Evolutionary conservation across 2,888 invertebrate species (phyloP), one percentile per base, ranked within the genome.

Genomic region (Pandemis heparana): DNA sequence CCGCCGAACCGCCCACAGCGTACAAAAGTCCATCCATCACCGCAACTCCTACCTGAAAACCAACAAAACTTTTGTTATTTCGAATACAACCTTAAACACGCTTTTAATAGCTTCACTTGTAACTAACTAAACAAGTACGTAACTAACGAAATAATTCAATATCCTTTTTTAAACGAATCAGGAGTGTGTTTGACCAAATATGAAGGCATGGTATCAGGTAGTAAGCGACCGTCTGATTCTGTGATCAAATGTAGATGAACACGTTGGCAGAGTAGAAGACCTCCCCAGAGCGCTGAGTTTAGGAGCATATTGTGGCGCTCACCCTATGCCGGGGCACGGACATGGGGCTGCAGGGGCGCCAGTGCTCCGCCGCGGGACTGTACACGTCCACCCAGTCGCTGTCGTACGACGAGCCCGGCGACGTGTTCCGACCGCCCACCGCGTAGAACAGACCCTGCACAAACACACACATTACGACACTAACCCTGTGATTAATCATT

Each of bases 11-110:
- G 0, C 99, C 99, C 0, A 98, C 98, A 5, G 98, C 98, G 86
- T 99, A 99, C 72, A 99, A 92, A 77, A 97, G 92, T 38, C 97
- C 98, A 84, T 99, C 98, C 96, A 99, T 97, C 10, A 98, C 98
- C n/a, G 98, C 98, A 5, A 98, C 98, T 8, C 98, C 98, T 23
- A 98, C 95, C 94, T 94, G 81, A 32, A 62, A 71, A 76, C 8
- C 23, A 18, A 39, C 9, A 46, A 18, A 18, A 12, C 5, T 5
- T 43, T 43, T 43, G 12, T 43, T 41, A 41, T 41, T 41, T 41
- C 12, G 5, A 4, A 43, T 5, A 12, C 12, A 43, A 43, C 1
- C 43, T 43, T 43, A 4, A 43, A 43, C 43, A 43, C 23, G 23
- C 23, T 23, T 23, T 23, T 23, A 23, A 23, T 23, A 23, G 23